These are phyloP conservation scores for Mus caroli DNA, from an alignment of 2,797 vertebrate genomes.

Conservation along the genomic window DNA sequence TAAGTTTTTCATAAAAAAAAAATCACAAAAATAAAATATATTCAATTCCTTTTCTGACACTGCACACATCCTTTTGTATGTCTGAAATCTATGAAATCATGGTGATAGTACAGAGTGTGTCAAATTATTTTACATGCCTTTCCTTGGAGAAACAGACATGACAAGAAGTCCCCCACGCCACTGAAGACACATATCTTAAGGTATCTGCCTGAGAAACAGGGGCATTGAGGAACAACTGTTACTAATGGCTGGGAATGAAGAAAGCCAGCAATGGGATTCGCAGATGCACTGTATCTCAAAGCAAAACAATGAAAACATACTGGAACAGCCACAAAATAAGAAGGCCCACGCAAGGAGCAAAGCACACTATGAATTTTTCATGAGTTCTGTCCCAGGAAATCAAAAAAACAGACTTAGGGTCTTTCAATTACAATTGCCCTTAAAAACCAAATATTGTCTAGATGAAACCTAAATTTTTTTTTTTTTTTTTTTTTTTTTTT, in stretches of 20 bases:
- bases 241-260: not conserved
- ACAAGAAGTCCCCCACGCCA: not conserved
- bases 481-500: too few relatives aligned
- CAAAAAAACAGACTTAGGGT: not conserved
- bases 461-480: slow-evolving; percentile 36
- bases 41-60: slow-evolving; percentile 54
- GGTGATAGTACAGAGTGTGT: not conserved
- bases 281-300: not conserved
- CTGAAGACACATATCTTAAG: not conserved
- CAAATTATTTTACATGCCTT: slow-evolving; percentile 29
- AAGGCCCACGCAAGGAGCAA: not conserved
- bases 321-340: not conserved
- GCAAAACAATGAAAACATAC: not conserved
- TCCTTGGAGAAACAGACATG: slow-evolving; percentile 10
- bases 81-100: slow-evolving; percentile 37
- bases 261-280: not conserved
- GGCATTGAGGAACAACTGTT: not conserved
- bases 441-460: slow-evolving; percentile 40
- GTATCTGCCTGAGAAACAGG: slow-evolving; percentile 6
- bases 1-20: not conserved
- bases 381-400: not conserved
- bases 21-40: slow-evolving; percentile 41
- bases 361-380: slow-evolving; percentile 20
- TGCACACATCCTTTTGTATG: not conserved
- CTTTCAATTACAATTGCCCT: slow-evolving; percentile 35